A percentile compares a stretch with the other conserved stretches of the same genome.
Conservation (phyloP, 2,113 vertebrate species). For the Mobula hypostoma region DNA sequence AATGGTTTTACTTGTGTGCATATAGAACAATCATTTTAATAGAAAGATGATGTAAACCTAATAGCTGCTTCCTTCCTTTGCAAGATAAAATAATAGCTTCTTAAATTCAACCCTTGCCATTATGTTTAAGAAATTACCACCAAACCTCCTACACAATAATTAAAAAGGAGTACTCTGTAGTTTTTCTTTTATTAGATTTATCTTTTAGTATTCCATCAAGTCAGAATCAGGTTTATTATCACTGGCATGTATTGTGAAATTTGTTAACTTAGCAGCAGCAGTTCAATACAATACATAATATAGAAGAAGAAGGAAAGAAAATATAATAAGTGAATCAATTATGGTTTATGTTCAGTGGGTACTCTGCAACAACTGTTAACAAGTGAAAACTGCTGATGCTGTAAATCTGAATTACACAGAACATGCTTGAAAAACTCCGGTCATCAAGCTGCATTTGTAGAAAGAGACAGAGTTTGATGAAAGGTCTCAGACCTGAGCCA, state of each 20-base stretch:
- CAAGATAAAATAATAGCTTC: background rate
- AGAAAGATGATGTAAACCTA: background rate
- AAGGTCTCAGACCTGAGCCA: too few species aligned
- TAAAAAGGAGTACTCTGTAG: background rate
- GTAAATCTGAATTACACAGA: too few species aligned
- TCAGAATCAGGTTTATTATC: background rate
- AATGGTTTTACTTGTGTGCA: background rate
- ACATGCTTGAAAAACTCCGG: too few species aligned
- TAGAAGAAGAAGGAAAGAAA: too few species aligned
- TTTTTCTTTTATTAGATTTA: background rate
- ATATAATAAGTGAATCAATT: too few species aligned
- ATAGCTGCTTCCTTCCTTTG: background rate
- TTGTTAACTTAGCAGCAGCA: too few species aligned
- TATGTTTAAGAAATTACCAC: background rate
- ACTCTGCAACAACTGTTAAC: background rate
- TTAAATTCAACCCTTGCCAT: background rate
- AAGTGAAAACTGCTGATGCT: background rate
- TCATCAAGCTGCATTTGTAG: too few species aligned
- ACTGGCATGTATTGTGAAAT: too few species aligned
- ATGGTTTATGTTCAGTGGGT: too few species aligned
- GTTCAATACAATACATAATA: too few species aligned
- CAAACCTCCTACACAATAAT: background rate
- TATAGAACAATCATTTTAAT: background rate
- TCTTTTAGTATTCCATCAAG: background rate
- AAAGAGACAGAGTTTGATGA: too few species aligned